phyloP scores from a whole-genome alignment of 2,797 vertebrate species.

The Dallia pectoralis region DNA sequence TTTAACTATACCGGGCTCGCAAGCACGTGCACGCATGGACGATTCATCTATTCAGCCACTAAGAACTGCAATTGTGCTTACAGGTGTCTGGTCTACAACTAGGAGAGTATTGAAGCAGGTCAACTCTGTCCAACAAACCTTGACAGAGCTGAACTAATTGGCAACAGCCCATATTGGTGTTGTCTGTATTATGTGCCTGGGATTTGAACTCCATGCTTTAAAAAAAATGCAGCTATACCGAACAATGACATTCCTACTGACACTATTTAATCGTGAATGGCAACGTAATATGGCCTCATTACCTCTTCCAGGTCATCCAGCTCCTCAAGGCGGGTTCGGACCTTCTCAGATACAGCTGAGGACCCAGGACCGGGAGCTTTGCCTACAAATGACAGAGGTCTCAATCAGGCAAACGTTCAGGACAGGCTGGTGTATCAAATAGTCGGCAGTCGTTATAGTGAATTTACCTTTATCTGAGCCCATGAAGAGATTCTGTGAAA shows the following conservation, averaged over 20 bases:
- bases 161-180: too few species aligned
- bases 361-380: conserved; percentile 79
- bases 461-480: conserved; percentile 91
- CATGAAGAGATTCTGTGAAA: conserved; percentile 89
- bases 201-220: background rate
- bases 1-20: too few species aligned
- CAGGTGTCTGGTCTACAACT: too few species aligned
- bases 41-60: too few species aligned
- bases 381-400: conserved; percentile 60
- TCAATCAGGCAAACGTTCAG: background rate
- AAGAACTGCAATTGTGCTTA: too few species aligned
- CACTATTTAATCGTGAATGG: background rate
- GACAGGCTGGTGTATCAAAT: background rate
- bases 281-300: conserved; percentile 8
- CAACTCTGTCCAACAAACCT: too few species aligned
- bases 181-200: too few species aligned
- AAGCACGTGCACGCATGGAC: too few species aligned
- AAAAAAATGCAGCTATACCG: background rate
- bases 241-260: background rate
- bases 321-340: conserved; percentile 92
- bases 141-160: too few species aligned
- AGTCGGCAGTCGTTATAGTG: background rate
- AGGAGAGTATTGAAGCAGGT: too few species aligned
- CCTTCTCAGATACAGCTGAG: conserved; percentile 93
- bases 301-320: conserved; percentile 97